Evolutionary conservation across 2,888 invertebrate species (phyloP).

Genomic region (Eristalis tenax): DNA sequence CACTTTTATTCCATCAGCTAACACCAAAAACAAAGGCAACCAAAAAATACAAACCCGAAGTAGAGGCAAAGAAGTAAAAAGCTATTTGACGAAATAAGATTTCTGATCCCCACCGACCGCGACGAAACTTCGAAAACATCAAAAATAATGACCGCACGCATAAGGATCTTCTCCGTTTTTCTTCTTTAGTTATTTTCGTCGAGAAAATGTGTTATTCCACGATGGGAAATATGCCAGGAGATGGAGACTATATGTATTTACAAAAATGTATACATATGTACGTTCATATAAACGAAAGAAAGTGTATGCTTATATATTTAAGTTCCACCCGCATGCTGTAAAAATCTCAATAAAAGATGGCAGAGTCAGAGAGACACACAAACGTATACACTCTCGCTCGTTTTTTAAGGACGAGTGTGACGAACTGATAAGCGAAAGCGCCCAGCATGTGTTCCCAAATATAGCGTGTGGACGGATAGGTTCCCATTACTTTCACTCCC

Average conservation of each 20-base stretch:
- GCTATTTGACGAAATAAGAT: conserved; percentile 58
- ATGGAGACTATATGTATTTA: conserved; percentile 58
- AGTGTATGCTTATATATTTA: conserved; percentile 21
- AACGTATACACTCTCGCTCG: not conserved
- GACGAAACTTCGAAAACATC: conserved; percentile 60
- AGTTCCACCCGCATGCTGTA: conserved; percentile 22
- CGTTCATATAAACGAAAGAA: conserved; percentile 7
- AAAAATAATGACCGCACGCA: conserved; percentile 69
- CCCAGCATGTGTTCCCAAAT: conserved; percentile 80
- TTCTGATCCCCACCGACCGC: conserved; percentile 50
- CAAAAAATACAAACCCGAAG: conserved; percentile 30
- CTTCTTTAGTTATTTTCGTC: conserved; percentile 45
- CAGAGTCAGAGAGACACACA: conserved; percentile 25
- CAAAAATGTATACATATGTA: conserved; percentile 2
- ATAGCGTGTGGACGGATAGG: conserved; percentile 74
- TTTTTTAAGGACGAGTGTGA: conserved; percentile 68
- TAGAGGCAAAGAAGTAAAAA: conserved; percentile 33
- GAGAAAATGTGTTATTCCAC: conserved; percentile 70
- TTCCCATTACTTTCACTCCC: conserved; percentile 44
- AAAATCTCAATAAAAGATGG: conserved; percentile 59
- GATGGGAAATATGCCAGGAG: conserved; percentile 70
- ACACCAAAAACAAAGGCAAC: conserved; percentile 5
- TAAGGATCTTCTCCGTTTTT: conserved; percentile 56
- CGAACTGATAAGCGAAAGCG: conserved; percentile 73
- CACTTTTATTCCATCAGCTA: conserved; percentile 53